Conservation (phyloP, 2,797 vertebrate genomes). For the Salmo trutta region DNA sequence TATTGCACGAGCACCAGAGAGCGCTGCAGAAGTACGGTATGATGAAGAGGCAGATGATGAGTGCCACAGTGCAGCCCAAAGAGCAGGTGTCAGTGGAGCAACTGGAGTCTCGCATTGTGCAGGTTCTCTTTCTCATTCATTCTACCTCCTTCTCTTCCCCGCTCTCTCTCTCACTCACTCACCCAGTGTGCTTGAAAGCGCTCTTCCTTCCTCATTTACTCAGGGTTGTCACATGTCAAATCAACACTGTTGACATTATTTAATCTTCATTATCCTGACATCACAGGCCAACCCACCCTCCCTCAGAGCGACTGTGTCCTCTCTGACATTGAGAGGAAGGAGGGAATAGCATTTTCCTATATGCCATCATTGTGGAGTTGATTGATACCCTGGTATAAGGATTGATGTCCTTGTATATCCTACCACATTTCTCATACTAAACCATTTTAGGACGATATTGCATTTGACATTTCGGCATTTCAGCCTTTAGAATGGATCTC, state of each 20-base stretch:
- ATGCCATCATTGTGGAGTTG: not conserved
- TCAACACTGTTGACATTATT: not conserved
- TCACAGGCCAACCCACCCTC: not conserved
- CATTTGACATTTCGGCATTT: not conserved
- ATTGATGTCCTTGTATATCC: not conserved
- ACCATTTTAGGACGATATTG: not conserved
- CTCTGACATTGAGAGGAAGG: not conserved
- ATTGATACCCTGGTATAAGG: slow-evolving; percentile 6
- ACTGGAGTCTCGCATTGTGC: slow-evolving; percentile 92
- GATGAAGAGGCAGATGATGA: slow-evolving; percentile 97
- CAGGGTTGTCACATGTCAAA: not conserved
- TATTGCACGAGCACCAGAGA: slow-evolving; percentile 93
- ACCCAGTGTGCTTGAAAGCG: not conserved
- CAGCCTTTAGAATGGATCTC: not conserved
- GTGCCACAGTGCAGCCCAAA: slow-evolving; percentile 84
- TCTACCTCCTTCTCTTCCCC: no score
- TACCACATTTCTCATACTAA: not conserved
- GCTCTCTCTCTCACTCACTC: not conserved
- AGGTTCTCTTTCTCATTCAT: slow-evolving; percentile 73
- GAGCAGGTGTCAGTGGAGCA: slow-evolving; percentile 90
- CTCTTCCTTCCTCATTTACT: not conserved
- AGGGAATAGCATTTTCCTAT: no score
- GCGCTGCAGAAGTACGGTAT: slow-evolving; percentile 92
- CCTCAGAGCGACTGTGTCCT: not conserved
- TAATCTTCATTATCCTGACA: not conserved